A percentile compares a stretch with the other conserved stretches of the same genome.
Conservation (phyloP, 1,140 invertebrate genomes). For the Gonatopus flavifemur region DNA sequence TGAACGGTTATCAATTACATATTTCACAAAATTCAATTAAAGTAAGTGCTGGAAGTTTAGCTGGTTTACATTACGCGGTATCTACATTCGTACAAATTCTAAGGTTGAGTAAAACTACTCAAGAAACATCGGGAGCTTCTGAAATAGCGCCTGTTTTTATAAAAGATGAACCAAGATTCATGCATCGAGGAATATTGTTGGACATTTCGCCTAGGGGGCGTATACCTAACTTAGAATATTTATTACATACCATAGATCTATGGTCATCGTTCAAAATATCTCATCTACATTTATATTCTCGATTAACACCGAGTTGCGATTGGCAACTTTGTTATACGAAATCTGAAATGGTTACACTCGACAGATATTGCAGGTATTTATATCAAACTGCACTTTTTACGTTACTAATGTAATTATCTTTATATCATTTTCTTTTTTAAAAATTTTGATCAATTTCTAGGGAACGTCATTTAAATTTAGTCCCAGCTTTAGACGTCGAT, state of each 20-base stretch:
- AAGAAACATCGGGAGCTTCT: conserved; percentile 33
- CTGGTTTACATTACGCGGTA: conserved; percentile 65
- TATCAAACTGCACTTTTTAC: conserved; percentile 35
- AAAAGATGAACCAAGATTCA: conserved; percentile 65
- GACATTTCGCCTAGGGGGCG: conserved; percentile 66
- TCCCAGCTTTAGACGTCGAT: conserved; percentile 67
- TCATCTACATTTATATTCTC: conserved; percentile 62
- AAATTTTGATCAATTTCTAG: conserved; percentile 19
- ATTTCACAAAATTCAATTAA: conserved; percentile 60
- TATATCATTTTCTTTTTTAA: background rate
- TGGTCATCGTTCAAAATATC: conserved; percentile 67
- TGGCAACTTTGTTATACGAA: conserved; percentile 61
- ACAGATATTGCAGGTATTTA: conserved; percentile 63
- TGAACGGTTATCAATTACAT: conserved; percentile 57
- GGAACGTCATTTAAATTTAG: conserved; percentile 57
- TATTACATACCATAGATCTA: conserved; percentile 63
- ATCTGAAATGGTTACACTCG: conserved; percentile 66
- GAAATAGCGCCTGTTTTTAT: conserved; percentile 60
- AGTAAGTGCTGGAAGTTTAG: conserved; percentile 61
- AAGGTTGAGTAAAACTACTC: conserved; percentile 54
- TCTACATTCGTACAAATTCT: conserved; percentile 67
- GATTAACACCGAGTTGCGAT: conserved; percentile 55
- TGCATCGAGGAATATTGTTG: conserved; percentile 64
- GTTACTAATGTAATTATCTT: background rate
- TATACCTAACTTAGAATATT: conserved; percentile 63